Percentiles rank a stretch among this genome's conserved stretches.
Evolutionary conservation across 2,888 invertebrate genomes (phyloP).

Genomic region (Ypsolopha scabrella): DNA sequence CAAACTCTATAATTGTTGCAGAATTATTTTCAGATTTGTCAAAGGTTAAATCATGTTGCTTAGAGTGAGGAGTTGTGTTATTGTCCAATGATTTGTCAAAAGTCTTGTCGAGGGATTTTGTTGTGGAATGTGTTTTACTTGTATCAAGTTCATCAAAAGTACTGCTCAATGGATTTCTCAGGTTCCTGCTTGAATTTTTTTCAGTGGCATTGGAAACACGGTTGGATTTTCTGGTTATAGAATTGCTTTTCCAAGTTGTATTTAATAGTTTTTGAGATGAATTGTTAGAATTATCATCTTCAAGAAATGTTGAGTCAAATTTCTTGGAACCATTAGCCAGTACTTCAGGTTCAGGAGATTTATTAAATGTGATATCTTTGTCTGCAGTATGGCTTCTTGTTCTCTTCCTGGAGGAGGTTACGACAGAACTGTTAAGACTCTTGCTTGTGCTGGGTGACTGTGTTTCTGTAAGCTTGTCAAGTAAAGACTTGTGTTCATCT

Average conservation of each 20-base stretch:
- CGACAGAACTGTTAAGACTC: too few species aligned
- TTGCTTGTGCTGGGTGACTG: neutral
- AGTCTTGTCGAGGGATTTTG: conserved; percentile 22
- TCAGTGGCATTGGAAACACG: neutral
- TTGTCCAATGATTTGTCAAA: conserved; percentile 29
- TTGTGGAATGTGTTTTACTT: conserved; percentile 1
- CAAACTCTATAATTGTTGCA: conserved; percentile 7
- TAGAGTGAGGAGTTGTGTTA: neutral
- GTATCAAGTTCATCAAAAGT: neutral
- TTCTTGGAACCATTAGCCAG: conserved; percentile 4
- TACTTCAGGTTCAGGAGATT: conserved; percentile 8
- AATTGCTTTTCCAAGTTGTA: neutral
- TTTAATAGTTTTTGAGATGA: neutral
- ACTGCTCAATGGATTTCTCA: neutral
- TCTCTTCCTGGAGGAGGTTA: conserved; percentile 2
- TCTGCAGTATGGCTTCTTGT: conserved; percentile 11
- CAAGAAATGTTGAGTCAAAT: neutral
- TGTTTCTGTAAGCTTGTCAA: conserved; percentile 8
- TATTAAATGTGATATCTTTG: conserved; percentile 15
- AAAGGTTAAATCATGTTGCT: conserved; percentile 13
- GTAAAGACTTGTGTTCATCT: conserved; percentile 12
- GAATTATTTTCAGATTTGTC: conserved; percentile 11
- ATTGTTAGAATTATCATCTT: neutral
- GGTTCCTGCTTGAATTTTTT: conserved; percentile 4
- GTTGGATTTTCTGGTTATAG: neutral